These are phyloP conservation scores for Diorhabda elongata DNA, from an alignment of 1,140 invertebrate genomes.

Conservation along the genomic window DNA sequence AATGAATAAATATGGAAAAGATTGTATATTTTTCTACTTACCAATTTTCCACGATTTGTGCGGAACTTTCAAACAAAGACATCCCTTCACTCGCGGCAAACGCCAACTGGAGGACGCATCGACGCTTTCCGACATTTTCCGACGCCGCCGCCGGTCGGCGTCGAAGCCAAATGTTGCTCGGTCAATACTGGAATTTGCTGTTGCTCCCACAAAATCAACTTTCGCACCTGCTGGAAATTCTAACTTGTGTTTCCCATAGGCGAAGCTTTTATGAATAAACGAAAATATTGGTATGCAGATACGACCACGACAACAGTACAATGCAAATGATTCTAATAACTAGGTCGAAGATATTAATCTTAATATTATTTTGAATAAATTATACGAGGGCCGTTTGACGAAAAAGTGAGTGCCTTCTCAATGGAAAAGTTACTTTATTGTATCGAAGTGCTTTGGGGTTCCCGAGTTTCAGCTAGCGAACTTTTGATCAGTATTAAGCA, in stretches of 20 bases:
- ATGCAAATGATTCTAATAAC: too few relatives aligned
- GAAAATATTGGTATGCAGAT: neutral
- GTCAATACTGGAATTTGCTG: slow-evolving; percentile 41
- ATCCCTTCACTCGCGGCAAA: slow-evolving; percentile 42
- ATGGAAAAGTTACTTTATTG: too few relatives aligned
- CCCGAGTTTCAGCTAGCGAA: too few relatives aligned
- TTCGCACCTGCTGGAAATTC: slow-evolving; percentile 23
- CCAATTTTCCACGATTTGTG: slow-evolving; percentile 39
- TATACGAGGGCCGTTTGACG: too few relatives aligned
- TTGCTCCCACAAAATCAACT: neutral
- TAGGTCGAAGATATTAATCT: too few relatives aligned
- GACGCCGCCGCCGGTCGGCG: slow-evolving; percentile 45
- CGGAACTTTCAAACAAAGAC: slow-evolving; percentile 42
- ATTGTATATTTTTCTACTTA: slow-evolving; percentile 29
- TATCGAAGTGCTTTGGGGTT: too few relatives aligned
- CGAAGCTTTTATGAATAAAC: neutral
- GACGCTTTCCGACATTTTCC: slow-evolving; percentile 37
- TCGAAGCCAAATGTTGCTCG: slow-evolving; percentile 43
- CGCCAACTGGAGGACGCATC: slow-evolving; percentile 41
- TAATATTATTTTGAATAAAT: too few relatives aligned
- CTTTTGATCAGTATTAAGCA: too few relatives aligned
- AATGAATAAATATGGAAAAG: neutral
- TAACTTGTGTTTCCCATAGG: neutral
- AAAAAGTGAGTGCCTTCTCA: too few relatives aligned
- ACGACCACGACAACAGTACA: too few relatives aligned